phyloP scores from a whole-genome alignment of 2,113 vertebrate genomes.

The Pygoscelis adeliae region DNA sequence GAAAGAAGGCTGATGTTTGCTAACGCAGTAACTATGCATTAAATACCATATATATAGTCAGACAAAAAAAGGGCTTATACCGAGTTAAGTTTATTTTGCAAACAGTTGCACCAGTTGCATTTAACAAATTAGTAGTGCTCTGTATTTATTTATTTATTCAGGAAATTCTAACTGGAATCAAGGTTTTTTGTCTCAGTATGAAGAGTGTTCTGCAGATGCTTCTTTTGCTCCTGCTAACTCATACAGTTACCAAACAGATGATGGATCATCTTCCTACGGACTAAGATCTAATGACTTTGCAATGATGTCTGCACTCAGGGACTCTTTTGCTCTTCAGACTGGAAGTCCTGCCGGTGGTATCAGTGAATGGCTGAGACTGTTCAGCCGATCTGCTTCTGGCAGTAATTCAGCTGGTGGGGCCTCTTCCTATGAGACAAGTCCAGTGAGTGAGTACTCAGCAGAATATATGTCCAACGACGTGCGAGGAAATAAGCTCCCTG shows the following conservation, averaged over 20 bases:
- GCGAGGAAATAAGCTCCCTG: background rate
- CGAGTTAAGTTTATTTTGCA: background rate
- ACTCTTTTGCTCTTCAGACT: background rate
- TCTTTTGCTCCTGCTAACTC: background rate
- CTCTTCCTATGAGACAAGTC: background rate
- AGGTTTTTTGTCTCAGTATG: background rate
- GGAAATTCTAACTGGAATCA: conserved; percentile 27
- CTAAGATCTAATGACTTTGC: background rate
- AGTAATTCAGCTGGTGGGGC: background rate
- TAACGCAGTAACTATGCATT: background rate
- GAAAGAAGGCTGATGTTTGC: background rate
- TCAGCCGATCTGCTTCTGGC: background rate
- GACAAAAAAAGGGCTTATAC: background rate
- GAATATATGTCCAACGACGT: background rate
- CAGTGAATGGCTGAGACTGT: background rate
- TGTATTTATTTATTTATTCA: background rate
- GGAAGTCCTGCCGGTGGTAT: background rate
- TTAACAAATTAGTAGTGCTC: background rate
- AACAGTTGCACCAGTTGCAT: background rate
- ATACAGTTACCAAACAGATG: background rate
- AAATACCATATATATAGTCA: background rate
- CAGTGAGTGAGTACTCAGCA: background rate
- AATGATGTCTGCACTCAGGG: background rate
- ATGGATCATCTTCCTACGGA: background rate
- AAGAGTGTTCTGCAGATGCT: background rate